Evolutionary conservation across 2,113 vertebrate species (phyloP), one percentile per base, ranked within the genome.

Genomic region (Ascaphus truei): DNA sequence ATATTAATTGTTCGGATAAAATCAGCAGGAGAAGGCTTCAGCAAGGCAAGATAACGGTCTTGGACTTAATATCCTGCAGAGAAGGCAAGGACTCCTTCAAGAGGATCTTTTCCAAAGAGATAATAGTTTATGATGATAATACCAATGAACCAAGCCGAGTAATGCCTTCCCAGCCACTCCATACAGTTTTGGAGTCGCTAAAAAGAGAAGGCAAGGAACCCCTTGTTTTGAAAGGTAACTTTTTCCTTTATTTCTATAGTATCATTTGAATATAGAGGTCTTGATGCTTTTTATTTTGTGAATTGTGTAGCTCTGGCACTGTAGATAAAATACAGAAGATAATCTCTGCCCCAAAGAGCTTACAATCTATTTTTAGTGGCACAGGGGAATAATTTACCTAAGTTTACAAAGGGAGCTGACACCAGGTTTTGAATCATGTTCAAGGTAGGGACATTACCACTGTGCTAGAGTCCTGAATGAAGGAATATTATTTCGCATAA

Each of bases 81-180:
- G 89, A 97, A 82, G 94, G 93, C 87, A 96, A 96, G 81, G 97
- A 98, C 87, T 96, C 96, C 52, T 96, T 95, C 79, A 95, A 94
- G 86, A 95, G 94, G 86, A 95, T 98, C 84, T 99, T 98, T 88
- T 98, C 95, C 89, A 98, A 97, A 93, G 97, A 98, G 84, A 97
- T 99, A 1, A 89, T 99, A 80, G 93, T 99, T 83, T 99, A 99
- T 74, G 97, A 99, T 31, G 97, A 99, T 76, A 95, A 89, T 82
- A 99, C 96, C 77, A 85, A 85, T 51, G 97, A 99, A 56, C 95
- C 96, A 2, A 91, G 87, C 84, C 86, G 95, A 77, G 87, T 98
- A 73, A 92, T 88, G 62, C 87, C 94, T 72, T 93, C 95, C 22
- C 97, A 98, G 83, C 95, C 97, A 0, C 87, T 99, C 26, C 93